These are phyloP conservation scores for Enoplolaimus lenunculus DNA, from an alignment of 2,888 invertebrate genomes.

Conservation along the genomic window DNA sequence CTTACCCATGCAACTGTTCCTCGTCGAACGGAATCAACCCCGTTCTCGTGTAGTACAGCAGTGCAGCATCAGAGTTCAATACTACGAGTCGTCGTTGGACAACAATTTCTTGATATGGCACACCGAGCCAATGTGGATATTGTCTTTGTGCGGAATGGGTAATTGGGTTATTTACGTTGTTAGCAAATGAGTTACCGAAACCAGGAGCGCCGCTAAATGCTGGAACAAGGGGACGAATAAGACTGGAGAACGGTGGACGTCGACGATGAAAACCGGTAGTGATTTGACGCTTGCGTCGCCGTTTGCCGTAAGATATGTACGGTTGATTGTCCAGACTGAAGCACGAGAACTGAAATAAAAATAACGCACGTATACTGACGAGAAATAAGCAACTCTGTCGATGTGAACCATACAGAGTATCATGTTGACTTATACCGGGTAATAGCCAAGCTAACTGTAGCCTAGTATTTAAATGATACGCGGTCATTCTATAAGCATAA, in stretches of 20 bases:
- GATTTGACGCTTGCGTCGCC: not conserved
- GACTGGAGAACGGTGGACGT: not conserved
- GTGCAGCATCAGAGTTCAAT: slow-evolving; percentile 37
- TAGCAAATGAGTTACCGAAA: not conserved
- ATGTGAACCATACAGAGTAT: no score
- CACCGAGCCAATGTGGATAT: slow-evolving; percentile 3
- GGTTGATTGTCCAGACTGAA: not conserved
- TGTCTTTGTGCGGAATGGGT: no score
- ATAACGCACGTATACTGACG: no score
- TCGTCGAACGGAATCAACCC: slow-evolving; percentile 23
- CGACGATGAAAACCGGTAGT: not conserved
- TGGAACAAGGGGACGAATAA: not conserved
- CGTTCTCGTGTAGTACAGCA: slow-evolving; percentile 31
- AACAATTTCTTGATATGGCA: not conserved
- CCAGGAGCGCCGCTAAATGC: not conserved
- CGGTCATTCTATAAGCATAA: no score
- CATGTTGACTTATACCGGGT: no score
- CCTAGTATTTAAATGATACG: no score
- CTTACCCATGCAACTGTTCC: no score
- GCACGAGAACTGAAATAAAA: slow-evolving; percentile 15
- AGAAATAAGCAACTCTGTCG: no score
- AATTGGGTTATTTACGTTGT: no score
- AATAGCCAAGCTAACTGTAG: no score
- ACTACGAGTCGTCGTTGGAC: slow-evolving; percentile 31
- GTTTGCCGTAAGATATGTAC: slow-evolving; percentile 4